Base-by-base conservation (phyloP, 2,888 invertebrate genomes). In the Euzophera pinguis region DNA sequence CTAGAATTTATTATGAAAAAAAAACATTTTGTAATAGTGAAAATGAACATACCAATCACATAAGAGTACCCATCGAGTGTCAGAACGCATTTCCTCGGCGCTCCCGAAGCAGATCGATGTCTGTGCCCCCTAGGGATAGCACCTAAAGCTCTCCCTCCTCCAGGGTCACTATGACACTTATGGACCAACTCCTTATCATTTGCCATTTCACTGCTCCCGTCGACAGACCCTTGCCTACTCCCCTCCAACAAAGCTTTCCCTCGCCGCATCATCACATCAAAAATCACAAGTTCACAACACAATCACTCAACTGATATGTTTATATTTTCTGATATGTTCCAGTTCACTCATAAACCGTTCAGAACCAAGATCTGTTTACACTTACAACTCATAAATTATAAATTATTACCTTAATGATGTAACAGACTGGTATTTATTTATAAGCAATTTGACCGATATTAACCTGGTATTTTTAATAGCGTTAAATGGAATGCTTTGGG, bases 1-100 rank as follows among this genome's bases (percentile, higher is more conserved):
- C n/a, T n/a, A n/a, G n/a, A n/a, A n/a, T n/a, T n/a, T n/a, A n/a
- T n/a, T n/a, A n/a, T n/a, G 22, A 22, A 22, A 22, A 22, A 22
- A 22, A 22, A 22, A n/a, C n/a, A n/a, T n/a, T n/a, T n/a, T n/a
- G n/a, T n/a, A n/a, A n/a, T n/a, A n/a, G n/a, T 32, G 32, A 32
- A 32, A 7, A 3, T 32, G 27, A 45, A 90, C 94, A 93, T 85
- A 96, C 96, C 96, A 91, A 96, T 96, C 68, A 96, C 95, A 85
- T 96, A 96, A 60, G 95, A 95, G 89, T 96, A 96, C 69, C 96
- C 96, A 80, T 96, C 96, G 64, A 96, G 91, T 45, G 95, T 95
- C 62, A 96, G 93, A 59, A 96, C 94, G 89, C 96, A 96, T 86
- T 95, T 95, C 73, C 94, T 91, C 17, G 94, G 91, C 56, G 92